A percentile compares a stretch with the other conserved stretches of the same genome.
Evolutionary conservation across 2,113 vertebrate genomes (phyloP).

Genomic region (Baryphthengus martii): DNA sequence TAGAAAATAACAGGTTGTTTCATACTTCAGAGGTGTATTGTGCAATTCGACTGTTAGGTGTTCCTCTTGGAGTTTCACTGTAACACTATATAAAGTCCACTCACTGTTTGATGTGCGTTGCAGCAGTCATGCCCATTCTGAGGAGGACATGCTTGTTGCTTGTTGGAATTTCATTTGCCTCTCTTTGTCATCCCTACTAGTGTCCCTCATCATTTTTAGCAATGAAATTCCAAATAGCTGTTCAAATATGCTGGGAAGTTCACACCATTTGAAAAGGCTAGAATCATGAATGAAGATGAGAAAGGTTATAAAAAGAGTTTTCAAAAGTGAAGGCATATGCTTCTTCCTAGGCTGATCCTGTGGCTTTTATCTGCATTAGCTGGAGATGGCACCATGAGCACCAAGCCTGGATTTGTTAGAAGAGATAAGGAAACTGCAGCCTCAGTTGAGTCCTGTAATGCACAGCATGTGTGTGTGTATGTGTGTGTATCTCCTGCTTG

Average conservation of each 20-base stretch:
- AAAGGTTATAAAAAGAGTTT: background rate
- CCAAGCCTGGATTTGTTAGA: background rate
- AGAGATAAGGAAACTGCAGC: background rate
- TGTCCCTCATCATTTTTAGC: background rate
- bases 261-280: background rate
- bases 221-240: background rate
- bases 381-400: background rate
- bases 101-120: background rate
- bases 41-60: background rate
- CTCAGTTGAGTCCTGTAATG: background rate
- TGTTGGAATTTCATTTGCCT: background rate
- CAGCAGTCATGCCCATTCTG: background rate
- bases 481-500: background rate
- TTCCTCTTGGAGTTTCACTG: background rate
- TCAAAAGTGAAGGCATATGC: background rate
- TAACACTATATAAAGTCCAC: accelerated
- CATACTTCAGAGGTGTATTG: background rate
- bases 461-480: accelerated
- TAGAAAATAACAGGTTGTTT: background rate
- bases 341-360: background rate
- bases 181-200: background rate
- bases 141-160: background rate
- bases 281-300: background rate
- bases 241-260: background rate
- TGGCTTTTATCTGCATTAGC: background rate